Percentiles rank a stretch among this genome's conserved stretches.
These are phyloP conservation scores for Diceros bicornis DNA, from an alignment of 2,797 vertebrate species.

Conservation along the genomic window DNA sequence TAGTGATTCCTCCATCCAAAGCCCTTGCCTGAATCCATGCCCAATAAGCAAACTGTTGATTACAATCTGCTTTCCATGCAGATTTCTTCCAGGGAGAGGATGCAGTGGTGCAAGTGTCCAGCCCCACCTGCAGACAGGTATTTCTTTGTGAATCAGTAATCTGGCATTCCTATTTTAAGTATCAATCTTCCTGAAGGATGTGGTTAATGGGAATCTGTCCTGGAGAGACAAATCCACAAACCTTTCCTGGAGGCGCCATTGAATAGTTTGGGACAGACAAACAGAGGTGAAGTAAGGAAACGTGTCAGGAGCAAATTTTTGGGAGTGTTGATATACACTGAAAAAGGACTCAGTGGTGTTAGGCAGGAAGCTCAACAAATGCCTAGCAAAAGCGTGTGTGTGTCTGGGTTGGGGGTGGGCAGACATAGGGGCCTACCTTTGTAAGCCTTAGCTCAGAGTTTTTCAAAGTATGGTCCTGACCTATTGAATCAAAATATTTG, in stretches of 20 bases:
- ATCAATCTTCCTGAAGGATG: conserved; percentile 3
- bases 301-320: not conserved
- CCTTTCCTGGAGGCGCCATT: not conserved
- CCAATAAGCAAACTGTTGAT: conserved; percentile 36
- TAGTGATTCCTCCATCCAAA: conserved; percentile 25
- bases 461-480: not conserved
- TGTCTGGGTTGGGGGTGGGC: not conserved
- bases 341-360: not conserved
- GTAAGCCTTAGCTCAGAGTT: not conserved
- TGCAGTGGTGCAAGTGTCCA: not conserved
- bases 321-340: not conserved
- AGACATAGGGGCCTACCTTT: not conserved
- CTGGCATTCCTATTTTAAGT: conserved; percentile 1
- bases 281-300: conserved; percentile 19
- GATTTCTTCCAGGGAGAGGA: conserved; percentile 45
- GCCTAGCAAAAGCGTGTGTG: not conserved
- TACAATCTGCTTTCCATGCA: conserved; percentile 31
- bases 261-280: not conserved
- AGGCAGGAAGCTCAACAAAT: not conserved
- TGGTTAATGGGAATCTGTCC: not conserved
- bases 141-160: conserved; percentile 52
- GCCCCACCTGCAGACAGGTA: not conserved
- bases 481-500: not conserved
- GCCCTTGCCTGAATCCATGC: not conserved
- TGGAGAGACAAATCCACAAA: conserved; percentile 26